phyloP scores from a whole-genome alignment of 2,113 vertebrate genomes.

The Pelvicachromis taeniatus region DNA sequence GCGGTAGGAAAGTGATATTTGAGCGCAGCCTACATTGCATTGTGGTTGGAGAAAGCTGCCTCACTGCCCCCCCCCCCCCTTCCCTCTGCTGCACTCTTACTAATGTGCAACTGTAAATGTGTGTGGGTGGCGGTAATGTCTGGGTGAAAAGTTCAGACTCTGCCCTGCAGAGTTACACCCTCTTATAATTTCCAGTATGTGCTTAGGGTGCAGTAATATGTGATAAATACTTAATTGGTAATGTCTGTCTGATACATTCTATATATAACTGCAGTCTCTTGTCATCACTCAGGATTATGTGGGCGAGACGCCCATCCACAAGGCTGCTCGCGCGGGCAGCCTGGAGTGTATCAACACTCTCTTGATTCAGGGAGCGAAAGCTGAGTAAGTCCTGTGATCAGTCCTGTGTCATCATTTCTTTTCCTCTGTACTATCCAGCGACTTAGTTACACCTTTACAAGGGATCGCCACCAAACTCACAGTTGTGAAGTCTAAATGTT shows the following conservation, averaged over 20 bases:
- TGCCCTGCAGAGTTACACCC: neutral
- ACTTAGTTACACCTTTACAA: constrained; percentile 51
- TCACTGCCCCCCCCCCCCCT: neutral
- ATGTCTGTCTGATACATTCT: neutral
- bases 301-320: constrained; percentile 97
- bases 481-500: neutral
- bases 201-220: neutral
- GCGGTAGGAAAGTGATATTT: neutral
- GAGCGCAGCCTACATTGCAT: neutral
- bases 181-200: neutral
- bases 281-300: constrained; percentile 88
- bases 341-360: constrained; percentile 94
- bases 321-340: constrained; percentile 97
- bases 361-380: constrained; percentile 90
- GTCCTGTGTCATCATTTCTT: constrained; percentile 39
- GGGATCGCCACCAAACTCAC: constrained; percentile 64
- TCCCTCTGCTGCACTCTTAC: neutral
- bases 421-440: constrained; percentile 45
- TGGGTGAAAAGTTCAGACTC: constrained; percentile 44
- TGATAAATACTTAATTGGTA: neutral
- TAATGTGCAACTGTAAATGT: constrained; percentile 29
- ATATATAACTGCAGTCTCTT: constrained; percentile 25
- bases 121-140: constrained; percentile 26
- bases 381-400: constrained; percentile 88
- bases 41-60: neutral